A percentile compares a stretch with the other conserved stretches of the same genome.
These are phyloP conservation scores for Saiga tatarica DNA, from an alignment of 2,113 vertebrate species.

Conservation along the genomic window DNA sequence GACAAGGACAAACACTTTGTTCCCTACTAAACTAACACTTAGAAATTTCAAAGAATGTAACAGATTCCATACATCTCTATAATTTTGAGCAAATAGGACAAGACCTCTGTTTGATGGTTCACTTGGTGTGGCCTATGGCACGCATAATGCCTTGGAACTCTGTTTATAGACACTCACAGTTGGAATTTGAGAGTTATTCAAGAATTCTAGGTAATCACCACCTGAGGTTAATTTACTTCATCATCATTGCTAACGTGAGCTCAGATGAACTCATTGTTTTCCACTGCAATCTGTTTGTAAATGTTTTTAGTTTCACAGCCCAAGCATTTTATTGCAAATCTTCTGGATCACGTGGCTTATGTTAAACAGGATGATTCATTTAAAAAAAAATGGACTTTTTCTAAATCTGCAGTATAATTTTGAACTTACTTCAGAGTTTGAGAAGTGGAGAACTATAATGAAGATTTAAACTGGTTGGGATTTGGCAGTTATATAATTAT, in stretches of 20 bases:
- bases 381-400: not conserved
- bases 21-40: not conserved
- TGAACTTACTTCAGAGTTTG: not conserved
- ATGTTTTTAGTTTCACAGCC: constrained; percentile 47
- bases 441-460: not conserved
- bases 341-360: not conserved
- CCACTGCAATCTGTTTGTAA: constrained; percentile 46
- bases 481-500: not conserved
- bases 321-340: constrained; percentile 31
- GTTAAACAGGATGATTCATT: not conserved
- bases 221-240: constrained; percentile 63
- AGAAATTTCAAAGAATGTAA: not conserved
- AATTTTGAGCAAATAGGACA: constrained; percentile 1
- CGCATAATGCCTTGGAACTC: not conserved
- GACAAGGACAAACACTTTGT: not conserved
- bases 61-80: not conserved
- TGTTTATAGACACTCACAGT: constrained; percentile 29
- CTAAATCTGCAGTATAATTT: not conserved
- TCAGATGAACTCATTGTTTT: constrained; percentile 39
- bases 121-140: not conserved
- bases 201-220: constrained; percentile 45
- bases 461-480: not conserved
- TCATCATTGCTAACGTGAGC: constrained; percentile 30
- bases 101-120: not conserved
- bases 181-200: constrained; percentile 41